A percentile compares a stretch with the other conserved stretches of the same genome.
phyloP scores from a whole-genome alignment of 2,888 invertebrate genomes.

The Stramonita haemastoma region DNA sequence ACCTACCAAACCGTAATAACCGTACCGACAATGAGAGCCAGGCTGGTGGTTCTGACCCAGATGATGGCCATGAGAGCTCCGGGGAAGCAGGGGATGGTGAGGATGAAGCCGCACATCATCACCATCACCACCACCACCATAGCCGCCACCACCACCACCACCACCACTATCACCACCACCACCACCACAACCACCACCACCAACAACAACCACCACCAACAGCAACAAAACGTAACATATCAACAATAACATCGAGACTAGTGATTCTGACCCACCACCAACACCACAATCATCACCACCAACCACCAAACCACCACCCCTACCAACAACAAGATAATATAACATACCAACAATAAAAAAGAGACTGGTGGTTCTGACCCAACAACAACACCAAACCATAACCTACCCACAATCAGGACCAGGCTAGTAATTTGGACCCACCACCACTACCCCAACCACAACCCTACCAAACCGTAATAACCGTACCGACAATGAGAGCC shows the following conservation, averaged over 20 bases:
- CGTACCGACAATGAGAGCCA: background rate
- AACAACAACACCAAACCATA: background rate
- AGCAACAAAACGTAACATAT: background rate
- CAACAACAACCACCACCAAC: background rate
- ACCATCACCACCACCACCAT: background rate
- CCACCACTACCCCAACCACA: background rate
- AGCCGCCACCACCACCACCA: background rate
- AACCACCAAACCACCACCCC: background rate
- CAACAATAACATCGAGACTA: background rate
- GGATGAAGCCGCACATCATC: slow-evolving; percentile 59
- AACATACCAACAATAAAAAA: background rate
- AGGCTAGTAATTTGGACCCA: background rate
- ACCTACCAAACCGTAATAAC: background rate
- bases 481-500: slow-evolving; percentile 64
- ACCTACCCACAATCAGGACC: background rate
- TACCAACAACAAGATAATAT: background rate
- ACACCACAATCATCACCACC: background rate
- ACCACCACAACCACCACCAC: background rate
- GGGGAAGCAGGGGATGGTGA: slow-evolving; percentile 69
- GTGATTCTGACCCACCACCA: background rate
- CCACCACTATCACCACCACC: background rate
- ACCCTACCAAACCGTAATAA: background rate
- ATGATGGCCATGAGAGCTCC: slow-evolving; percentile 67
- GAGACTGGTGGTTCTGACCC: too few relatives aligned
- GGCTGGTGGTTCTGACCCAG: background rate